phyloP scores from a whole-genome alignment of 2,113 vertebrate species.

The Aviceda subcristata region DNA sequence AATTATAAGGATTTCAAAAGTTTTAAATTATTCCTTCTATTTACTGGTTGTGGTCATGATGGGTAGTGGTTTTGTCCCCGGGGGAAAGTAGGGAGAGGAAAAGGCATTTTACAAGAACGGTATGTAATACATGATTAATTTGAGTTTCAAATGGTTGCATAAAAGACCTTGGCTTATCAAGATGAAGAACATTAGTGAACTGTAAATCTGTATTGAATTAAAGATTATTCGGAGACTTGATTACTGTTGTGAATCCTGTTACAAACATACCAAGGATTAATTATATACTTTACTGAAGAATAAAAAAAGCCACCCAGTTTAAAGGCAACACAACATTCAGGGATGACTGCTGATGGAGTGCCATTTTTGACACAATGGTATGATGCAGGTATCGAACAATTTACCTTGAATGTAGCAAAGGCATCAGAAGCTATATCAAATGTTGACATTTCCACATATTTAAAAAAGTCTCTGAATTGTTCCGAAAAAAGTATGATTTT shows the following conservation, averaged over 20 bases:
- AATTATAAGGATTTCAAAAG: background rate
- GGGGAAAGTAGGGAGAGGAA: background rate
- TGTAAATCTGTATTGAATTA: background rate
- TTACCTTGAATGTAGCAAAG: constrained; percentile 97
- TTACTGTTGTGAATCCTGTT: background rate
- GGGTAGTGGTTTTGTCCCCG: background rate
- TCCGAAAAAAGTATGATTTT: constrained; percentile 89
- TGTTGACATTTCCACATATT: constrained; percentile 96
- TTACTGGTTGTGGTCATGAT: background rate
- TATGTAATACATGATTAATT: background rate
- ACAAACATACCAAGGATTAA: background rate
- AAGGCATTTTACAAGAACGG: background rate
- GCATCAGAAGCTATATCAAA: constrained; percentile 98
- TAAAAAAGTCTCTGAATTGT: constrained; percentile 91
- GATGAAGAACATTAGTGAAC: background rate
- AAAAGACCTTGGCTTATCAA: background rate
- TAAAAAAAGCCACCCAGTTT: background rate
- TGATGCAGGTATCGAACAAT: background rate
- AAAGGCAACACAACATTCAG: background rate
- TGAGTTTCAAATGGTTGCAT: background rate
- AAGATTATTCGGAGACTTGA: background rate
- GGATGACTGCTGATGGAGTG: background rate
- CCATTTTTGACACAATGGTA: background rate
- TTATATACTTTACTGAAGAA: background rate
- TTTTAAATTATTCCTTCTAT: background rate